phyloP scores from a whole-genome alignment of 2,888 invertebrate genomes.

The Graphium colonna region DNA sequence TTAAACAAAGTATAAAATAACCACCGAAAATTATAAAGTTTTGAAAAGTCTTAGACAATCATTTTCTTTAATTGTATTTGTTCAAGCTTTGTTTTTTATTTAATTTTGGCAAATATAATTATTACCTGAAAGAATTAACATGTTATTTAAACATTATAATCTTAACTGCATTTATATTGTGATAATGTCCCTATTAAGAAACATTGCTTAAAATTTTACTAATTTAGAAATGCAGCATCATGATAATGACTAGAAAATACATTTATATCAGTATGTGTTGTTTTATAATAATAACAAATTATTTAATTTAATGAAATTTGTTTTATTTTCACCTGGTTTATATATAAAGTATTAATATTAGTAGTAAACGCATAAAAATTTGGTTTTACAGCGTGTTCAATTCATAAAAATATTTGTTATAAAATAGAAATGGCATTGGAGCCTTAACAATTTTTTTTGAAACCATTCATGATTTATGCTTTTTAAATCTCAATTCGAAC shows the following conservation, averaged over 20 bases:
- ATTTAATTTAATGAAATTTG: slow-evolving; percentile 68
- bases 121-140: too few relatives aligned
- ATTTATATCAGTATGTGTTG: slow-evolving; percentile 65
- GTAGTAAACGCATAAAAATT: too few relatives aligned
- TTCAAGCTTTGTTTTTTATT: neutral
- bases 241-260: slow-evolving; percentile 76
- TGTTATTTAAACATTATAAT: too few relatives aligned
- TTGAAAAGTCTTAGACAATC: too few relatives aligned
- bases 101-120: too few relatives aligned
- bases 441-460: slow-evolving; percentile 8
- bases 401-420: too few relatives aligned
- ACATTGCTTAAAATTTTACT: slow-evolving; percentile 19
- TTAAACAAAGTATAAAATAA: slow-evolving; percentile 9
- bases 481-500: neutral
- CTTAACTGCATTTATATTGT: slow-evolving; percentile 31
- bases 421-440: too few relatives aligned
- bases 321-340: slow-evolving; percentile 57
- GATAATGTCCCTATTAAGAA: slow-evolving; percentile 22
- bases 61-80: neutral
- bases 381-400: too few relatives aligned
- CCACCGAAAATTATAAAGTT: slow-evolving; percentile 17
- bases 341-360: too few relatives aligned
- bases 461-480: neutral
- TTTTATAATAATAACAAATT: slow-evolving; percentile 75
- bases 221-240: slow-evolving; percentile 30